Evolutionary conservation across 2,888 invertebrate species (phyloP).

Genomic region (Mimachlamys varia): DNA sequence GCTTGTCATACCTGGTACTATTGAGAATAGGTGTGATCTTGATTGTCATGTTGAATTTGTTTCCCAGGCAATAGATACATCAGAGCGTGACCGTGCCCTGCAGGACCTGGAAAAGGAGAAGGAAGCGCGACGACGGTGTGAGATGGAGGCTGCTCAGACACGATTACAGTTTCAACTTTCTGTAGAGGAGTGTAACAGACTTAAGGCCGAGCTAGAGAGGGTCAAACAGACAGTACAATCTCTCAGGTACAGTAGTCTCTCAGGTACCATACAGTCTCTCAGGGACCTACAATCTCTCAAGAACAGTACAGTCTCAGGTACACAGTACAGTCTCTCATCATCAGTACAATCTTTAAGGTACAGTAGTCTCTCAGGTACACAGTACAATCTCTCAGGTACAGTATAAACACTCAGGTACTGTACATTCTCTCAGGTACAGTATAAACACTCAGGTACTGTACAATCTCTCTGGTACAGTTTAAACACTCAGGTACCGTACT

Average conservation of each 20-base stretch:
- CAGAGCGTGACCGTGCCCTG: slow-evolving; percentile 87
- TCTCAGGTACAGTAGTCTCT: slow-evolving; percentile 52
- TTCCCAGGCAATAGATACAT: slow-evolving; percentile 87
- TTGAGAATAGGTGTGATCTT: not conserved
- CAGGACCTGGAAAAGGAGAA: slow-evolving; percentile 85
- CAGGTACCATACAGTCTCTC: not conserved
- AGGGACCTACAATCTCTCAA: not conserved
- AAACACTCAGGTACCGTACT: no score
- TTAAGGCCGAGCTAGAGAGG: slow-evolving; percentile 64
- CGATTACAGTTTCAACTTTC: slow-evolving; percentile 75
- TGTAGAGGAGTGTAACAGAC: slow-evolving; percentile 73
- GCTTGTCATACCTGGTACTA: not conserved
- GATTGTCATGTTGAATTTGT: not conserved
- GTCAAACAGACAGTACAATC: slow-evolving; percentile 60
- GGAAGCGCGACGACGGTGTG: slow-evolving; percentile 85
- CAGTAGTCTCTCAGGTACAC: no score
- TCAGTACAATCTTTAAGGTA: no score
- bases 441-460: no score
- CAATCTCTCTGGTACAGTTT: no score
- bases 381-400: no score
- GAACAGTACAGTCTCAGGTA: no score
- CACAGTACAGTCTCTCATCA: no score
- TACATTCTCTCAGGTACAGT: no score
- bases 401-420: no score
- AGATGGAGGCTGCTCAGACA: slow-evolving; percentile 84